Base-by-base conservation (phyloP, 1,140 invertebrate species). In the Hylaeus volcanicus region DNA sequence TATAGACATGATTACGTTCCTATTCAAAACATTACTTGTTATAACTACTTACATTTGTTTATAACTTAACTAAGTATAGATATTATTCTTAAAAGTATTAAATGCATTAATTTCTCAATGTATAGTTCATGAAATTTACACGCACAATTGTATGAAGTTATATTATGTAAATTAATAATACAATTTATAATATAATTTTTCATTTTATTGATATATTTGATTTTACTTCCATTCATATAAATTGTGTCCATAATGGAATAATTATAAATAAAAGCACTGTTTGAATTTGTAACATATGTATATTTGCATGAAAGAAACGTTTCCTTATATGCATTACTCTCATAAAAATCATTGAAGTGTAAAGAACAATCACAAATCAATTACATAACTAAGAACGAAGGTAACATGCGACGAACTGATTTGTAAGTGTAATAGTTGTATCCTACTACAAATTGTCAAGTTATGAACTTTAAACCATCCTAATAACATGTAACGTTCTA, bases 1-100 rank as follows among this genome's bases (percentile, higher is more conserved):
- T 65, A 86, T 69, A 83, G 92, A 92, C 92, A 93, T 93, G 82
- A 75, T 87, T 82, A 63, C 63, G 61, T 63, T 55, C 66, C 79
- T 79, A 79, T 65, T 66, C 15, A 48, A 83, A 81, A 70, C 39
- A 55, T 74, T 55, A 48, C 4, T 68, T 51, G 9, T 58, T 74
- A 14, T 12, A 64, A 1, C 41, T 68, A 69, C 15, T 58, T 66
- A 48, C 39, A 77, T 53, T 51, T 15, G 63, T 53, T 79, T 41
- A 12, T 37, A 65, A 51, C 66, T 66, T 5, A 48, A 14, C 26
- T 26, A 12, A 37, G 11, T 15, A 3, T 48, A n/a, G 0, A 26
- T n/a, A 39, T 26, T 68, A 8, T 11, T 9, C 1, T 61, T 63
- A 55, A 75, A 3, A 70, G 58, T 9, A 1, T 61, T 63, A 55